Evolutionary conservation across 2,797 vertebrate genomes (phyloP), one percentile per base, ranked within the genome.

Genomic region (Sebastes miniatus): DNA sequence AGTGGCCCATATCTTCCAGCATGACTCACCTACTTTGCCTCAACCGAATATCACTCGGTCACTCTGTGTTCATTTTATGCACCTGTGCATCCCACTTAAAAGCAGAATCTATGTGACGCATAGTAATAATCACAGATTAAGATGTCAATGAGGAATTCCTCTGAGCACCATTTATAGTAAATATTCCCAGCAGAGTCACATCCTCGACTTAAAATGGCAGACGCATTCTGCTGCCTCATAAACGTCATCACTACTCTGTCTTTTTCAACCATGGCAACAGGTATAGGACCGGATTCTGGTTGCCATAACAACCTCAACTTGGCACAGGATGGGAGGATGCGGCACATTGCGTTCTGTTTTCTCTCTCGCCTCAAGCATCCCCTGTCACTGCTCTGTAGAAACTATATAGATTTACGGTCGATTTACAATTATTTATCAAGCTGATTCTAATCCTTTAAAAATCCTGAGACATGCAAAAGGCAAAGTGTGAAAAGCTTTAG

Each of bases 281-380:
- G 93, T 95, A 89, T 27, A 83, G 79, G 83, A 91, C 82, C 88
- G 83, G 88, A 92, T 77, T 92, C 79, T 57, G 71, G 94, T 95
- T 95, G 90, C 95, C 91, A 95, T 95, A 93, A 93, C 95, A 94
- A 96, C 96, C 84, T 78, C 83, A 88, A 92, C 91, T 92, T 87
- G 87, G 88, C 92, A 92, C 85, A 88, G 84, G 79, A 77, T 80
- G 81, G 84, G 75, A 88, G 79, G 91, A 93, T 90, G 89, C 84
- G 59, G 91, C 86, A 91, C 87, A 88, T 64, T 79, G 84, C 34
- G 71, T 87, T 81, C 87, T 34, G 58, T 85, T 87, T 87, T 85
- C 66, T 87, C 68, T 79, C 68, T 79, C 25, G 25, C 78, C 73
- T 87, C 73, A 16, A 83, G 43, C 39, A 56, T 77, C 73, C 36